Base-by-base conservation (phyloP, 2,113 vertebrate genomes). In the Syngnathus floridae region DNA sequence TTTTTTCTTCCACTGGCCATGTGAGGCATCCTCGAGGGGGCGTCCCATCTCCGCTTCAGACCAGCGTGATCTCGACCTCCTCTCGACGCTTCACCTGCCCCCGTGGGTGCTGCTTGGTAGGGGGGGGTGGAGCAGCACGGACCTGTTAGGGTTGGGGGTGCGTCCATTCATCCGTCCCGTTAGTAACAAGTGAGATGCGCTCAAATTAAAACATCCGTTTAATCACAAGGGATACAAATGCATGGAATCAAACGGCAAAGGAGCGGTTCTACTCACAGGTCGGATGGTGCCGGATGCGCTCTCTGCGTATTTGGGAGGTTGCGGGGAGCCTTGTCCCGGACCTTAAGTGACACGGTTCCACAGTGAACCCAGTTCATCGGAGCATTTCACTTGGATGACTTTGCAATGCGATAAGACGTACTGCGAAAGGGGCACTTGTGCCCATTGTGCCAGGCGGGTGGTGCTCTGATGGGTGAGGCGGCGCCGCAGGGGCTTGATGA, bases 1-100 rank as follows among this genome's bases (percentile, higher is more conserved):
- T 56, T 56, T 56, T 22, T 56, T 35, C 13, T 56, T 56, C 14
- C 26, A 14, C 26, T 16, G 26, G 26, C 54, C 11, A 22, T 26
- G 51, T 26, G 11, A 54, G 21, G 51, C 51, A 11, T 54, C 51
- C 51, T 54, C 70, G 73, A 60, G 70, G 71, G 62, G 16, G 69
- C 14, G 8, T 26, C 59, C 26, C 8, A 19, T 12, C 22, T 22
- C n/a, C 40, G 4, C 54, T 26, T 85, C 80, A 91, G 75, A 91
- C 90, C 78, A 91, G 85, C 17, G 90, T 91, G 74, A 91, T 90
- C 82, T 91, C 90, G 67, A 91, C 90, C 74, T 90, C 90, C 66
- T 91, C 90, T 5, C 86, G 61, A 61, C 87, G 81, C 82, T 91
- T 90, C 76, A 91, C 90, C 78, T 91, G 90, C 19, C 90, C 90